Conservation (phyloP, 23 tunicate species). For the Ascidia mentula region DNA sequence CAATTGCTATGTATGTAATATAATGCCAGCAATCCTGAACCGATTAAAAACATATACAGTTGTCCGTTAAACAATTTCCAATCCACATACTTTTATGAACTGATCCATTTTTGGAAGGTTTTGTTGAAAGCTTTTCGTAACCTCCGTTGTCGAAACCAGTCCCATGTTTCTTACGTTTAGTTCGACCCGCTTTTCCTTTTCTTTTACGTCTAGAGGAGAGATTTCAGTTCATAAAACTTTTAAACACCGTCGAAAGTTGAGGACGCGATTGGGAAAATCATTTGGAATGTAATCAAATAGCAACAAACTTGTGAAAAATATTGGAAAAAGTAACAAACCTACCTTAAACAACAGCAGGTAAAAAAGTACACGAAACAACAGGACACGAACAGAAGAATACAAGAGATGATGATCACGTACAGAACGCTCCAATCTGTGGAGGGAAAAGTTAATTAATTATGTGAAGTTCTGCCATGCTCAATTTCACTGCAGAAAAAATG, state of each 20-base stretch:
- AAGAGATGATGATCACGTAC: conserved; percentile 60
- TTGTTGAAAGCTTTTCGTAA: neutral
- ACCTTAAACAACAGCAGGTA: conserved; percentile 35
- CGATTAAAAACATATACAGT: no score
- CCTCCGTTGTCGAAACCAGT: conserved; percentile 5
- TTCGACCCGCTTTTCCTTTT: neutral
- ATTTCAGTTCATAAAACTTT: no score
- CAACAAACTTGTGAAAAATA: neutral
- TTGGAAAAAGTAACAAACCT: neutral
- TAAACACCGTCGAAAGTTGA: neutral
- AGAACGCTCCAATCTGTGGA: conserved; percentile 90
- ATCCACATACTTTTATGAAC: conserved; percentile 13
- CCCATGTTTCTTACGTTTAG: conserved; percentile 1
- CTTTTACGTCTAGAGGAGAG: neutral
- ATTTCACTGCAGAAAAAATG: no score
- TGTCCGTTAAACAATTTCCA: no score
- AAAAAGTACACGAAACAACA: conserved; percentile 22
- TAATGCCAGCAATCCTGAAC: no score
- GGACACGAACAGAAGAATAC: conserved; percentile 33
- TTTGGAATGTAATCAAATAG: no score
- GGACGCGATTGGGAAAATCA: no score
- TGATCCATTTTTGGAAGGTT: conserved; percentile 12
- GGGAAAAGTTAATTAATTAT: neutral
- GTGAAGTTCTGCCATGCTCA: neutral
- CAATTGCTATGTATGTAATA: no score